These are phyloP conservation scores for Spilosoma lubricipeda DNA, from an alignment of 2,888 invertebrate genomes.

Conservation along the genomic window DNA sequence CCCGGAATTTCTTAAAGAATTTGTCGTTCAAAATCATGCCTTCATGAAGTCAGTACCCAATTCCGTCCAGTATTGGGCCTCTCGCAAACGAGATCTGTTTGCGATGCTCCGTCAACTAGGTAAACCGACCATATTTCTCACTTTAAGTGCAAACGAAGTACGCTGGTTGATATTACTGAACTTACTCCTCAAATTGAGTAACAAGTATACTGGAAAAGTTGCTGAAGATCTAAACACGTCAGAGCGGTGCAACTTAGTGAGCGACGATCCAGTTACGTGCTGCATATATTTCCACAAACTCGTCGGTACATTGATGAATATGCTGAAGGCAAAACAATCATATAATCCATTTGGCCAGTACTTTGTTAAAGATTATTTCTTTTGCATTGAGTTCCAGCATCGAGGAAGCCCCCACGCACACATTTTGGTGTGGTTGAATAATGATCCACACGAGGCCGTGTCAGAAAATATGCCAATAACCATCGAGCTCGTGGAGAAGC, in stretches of 20 bases:
- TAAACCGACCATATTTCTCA: conserved; percentile 65
- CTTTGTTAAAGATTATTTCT: neutral
- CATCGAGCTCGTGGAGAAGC: conserved; percentile 56
- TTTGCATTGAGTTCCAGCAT: conserved; percentile 61
- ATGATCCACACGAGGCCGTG: conserved; percentile 45
- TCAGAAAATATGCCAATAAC: conserved; percentile 57
- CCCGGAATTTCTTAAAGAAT: conserved; percentile 54
- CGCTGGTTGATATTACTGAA: conserved; percentile 45
- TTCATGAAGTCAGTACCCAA: conserved; percentile 64
- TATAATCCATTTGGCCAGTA: conserved; percentile 57
- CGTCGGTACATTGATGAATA: conserved; percentile 48
- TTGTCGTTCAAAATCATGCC: conserved; percentile 57
- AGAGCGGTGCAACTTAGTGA: too few relatives aligned
- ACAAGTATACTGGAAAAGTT: too few relatives aligned
- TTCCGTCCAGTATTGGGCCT: conserved; percentile 63
- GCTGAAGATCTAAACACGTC: too few relatives aligned
- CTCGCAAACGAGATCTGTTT: conserved; percentile 65
- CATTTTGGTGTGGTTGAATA: conserved; percentile 62
- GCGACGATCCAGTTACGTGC: too few relatives aligned
- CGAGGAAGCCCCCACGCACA: conserved; percentile 62
- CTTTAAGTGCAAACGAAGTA: conserved; percentile 68
- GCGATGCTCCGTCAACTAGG: conserved; percentile 69
- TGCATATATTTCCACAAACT: conserved; percentile 60
- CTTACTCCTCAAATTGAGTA: too few relatives aligned
- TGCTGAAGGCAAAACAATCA: conserved; percentile 49